Evolutionary conservation across 1,140 invertebrate genomes (phyloP), one percentile per base, ranked within the genome.

Genomic region (Papilio glaucus): DNA sequence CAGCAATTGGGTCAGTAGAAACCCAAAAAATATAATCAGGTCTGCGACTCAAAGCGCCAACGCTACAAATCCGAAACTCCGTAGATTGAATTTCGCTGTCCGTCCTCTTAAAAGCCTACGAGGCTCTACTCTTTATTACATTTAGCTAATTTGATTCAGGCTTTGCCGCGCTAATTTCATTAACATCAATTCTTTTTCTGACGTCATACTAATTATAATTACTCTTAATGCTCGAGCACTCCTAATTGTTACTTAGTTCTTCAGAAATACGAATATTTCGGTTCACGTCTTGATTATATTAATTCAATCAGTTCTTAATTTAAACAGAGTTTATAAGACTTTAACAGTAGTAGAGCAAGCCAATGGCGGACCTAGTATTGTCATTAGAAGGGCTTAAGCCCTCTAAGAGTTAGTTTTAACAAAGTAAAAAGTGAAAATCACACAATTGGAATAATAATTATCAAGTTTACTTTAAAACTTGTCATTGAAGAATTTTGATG

Each of bases 171-270:
- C 68, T 60, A 72, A 72, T 74, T 68, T 65, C 33, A 76, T 71
- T 75, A 78, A 67, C 72, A 73, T 69, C 63, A 70, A 71, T 72
- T 65, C 42, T 69, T 73, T 60, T 73, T 37, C 70, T 21, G 61
- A 65, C 62, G 29, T 41, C 29, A 57, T 21, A 57, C 21, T 57
- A 49, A 49, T 49, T 57, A 24, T 26, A 57, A 26, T 57, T 57
- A 57, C 4, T 12, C 21, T 18, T 13, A 57, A 57, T 57, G 9
- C n/a, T 45, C 49, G 49, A 10, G n/a, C 21, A 57, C 12, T 57
- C 18, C 18, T 57, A 57, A 57, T 57, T 57, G 2, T 57, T 24
- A 26, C 9, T 10, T 57, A 33, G 2, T 33, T 2, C 29, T 33
- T 33, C 29, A 33, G 6, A 33, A 33, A 33, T 33, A 33, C 6